phyloP scores from a whole-genome alignment of 2,113 vertebrate species.

The Tetrao urogallus region DNA sequence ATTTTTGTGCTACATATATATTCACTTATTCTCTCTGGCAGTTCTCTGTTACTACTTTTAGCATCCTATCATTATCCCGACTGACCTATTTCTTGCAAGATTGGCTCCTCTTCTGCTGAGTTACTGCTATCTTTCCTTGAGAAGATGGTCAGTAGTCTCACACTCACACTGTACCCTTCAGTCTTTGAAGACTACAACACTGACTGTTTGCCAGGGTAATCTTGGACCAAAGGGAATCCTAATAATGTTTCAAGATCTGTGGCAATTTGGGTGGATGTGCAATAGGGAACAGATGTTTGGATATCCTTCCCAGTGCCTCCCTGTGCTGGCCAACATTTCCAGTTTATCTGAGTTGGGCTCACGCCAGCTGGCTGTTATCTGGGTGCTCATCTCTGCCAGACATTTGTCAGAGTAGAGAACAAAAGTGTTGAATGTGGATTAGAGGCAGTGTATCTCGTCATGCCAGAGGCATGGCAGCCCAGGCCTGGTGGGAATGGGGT shows the following conservation, averaged over 20 bases:
- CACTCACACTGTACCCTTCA: neutral
- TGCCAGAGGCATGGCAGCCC: neutral
- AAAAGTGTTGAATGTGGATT: neutral
- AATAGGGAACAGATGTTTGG: conserved; percentile 49
- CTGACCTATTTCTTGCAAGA: neutral
- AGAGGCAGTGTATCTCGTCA: neutral
- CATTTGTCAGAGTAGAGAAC: neutral
- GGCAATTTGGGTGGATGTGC: neutral
- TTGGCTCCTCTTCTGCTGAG: neutral
- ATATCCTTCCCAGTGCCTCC: neutral
- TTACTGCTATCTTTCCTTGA: neutral
- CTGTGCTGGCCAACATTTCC: neutral
- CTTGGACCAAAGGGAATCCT: neutral
- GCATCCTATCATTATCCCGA: neutral
- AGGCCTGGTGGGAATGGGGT: neutral
- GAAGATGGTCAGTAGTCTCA: neutral
- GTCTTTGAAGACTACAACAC: neutral
- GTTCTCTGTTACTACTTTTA: neutral
- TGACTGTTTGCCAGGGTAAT: neutral
- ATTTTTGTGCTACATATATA: neutral
- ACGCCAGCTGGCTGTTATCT: conserved; percentile 20
- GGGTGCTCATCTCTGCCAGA: neutral
- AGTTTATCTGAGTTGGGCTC: neutral
- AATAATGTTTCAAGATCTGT: neutral
- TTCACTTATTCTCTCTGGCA: neutral